Conservation (phyloP, 2,797 vertebrate genomes). For the Gambelia wislizenii region DNA sequence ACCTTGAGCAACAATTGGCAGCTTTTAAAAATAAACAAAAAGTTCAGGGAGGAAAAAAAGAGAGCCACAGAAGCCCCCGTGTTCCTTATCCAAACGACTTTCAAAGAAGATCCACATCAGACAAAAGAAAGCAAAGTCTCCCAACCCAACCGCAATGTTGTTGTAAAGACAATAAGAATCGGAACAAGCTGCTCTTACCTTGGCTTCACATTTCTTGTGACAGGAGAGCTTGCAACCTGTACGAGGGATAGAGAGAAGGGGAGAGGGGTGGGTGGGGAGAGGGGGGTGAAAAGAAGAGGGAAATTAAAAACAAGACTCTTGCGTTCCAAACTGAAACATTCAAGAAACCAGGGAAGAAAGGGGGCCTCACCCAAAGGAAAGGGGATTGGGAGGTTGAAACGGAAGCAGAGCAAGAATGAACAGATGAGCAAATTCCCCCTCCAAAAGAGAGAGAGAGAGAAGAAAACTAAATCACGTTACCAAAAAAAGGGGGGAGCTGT, state of each 20-base stretch:
- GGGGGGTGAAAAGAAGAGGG: constrained; percentile 54
- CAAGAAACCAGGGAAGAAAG: constrained; percentile 55
- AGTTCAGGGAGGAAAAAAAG: not conserved
- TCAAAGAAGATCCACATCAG: constrained; percentile 10
- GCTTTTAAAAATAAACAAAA: not conserved
- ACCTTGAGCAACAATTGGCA: not conserved
- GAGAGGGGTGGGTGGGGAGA: constrained; percentile 53
- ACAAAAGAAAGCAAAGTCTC: not conserved
- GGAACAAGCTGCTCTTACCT: constrained; percentile 84
- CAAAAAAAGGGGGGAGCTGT: not conserved
- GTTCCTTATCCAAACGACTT: constrained; percentile 17
- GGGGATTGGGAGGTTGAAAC: not conserved
- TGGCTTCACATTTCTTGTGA: constrained; percentile 94
- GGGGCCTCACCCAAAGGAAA: constrained; percentile 62
- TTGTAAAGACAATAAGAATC: constrained; percentile 4
- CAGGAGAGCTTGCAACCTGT: constrained; percentile 91
- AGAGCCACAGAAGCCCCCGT: constrained; percentile 1
- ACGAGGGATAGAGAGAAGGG: constrained; percentile 19
- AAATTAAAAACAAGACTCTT: constrained; percentile 30
- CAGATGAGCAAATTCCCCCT: constrained; percentile 11
- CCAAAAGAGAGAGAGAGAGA: constrained; percentile 39
- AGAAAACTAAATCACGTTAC: not conserved
- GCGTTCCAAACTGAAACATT: constrained; percentile 20
- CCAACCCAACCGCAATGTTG: not conserved
- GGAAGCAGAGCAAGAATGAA: constrained; percentile 35